phyloP scores from a whole-genome alignment of 2,888 invertebrate genomes.

The Diogma glabrata region DNA sequence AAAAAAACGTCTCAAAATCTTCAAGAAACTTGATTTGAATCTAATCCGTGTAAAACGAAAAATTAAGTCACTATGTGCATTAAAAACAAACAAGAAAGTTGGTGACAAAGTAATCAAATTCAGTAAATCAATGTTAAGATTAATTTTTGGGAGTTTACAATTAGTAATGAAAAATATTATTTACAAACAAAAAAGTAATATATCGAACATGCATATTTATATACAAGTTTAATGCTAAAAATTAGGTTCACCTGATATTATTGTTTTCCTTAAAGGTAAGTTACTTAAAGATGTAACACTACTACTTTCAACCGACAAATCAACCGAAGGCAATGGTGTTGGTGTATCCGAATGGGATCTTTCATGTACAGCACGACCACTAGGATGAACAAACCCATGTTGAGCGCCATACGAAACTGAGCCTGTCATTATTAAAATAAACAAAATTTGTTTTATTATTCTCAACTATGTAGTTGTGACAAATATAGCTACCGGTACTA shows the following conservation, averaged over 20 bases:
- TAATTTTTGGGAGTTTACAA: too few relatives aligned
- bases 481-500: slow-evolving; percentile 29
- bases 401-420: slow-evolving; percentile 17
- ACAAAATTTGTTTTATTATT: background rate
- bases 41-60: too few relatives aligned
- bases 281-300: slow-evolving; percentile 88
- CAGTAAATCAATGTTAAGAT: too few relatives aligned
- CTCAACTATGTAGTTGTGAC: slow-evolving; percentile 6
- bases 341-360: slow-evolving; percentile 84
- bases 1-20: too few relatives aligned
- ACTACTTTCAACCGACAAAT: slow-evolving; percentile 88
- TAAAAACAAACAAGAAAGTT: too few relatives aligned
- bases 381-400: slow-evolving; percentile 33
- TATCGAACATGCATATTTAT: too few relatives aligned
- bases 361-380: slow-evolving; percentile 62
- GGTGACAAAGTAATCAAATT: too few relatives aligned
- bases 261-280: slow-evolving; percentile 74
- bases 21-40: too few relatives aligned
- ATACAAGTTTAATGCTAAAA: too few relatives aligned
- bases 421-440: slow-evolving; percentile 14
- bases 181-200: too few relatives aligned
- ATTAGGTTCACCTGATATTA: slow-evolving; percentile 55
- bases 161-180: too few relatives aligned
- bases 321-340: slow-evolving; percentile 71
- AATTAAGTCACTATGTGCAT: too few relatives aligned